Conservation (phyloP, 1,140 invertebrate genomes). For the Trypoxylus dichotomus region DNA sequence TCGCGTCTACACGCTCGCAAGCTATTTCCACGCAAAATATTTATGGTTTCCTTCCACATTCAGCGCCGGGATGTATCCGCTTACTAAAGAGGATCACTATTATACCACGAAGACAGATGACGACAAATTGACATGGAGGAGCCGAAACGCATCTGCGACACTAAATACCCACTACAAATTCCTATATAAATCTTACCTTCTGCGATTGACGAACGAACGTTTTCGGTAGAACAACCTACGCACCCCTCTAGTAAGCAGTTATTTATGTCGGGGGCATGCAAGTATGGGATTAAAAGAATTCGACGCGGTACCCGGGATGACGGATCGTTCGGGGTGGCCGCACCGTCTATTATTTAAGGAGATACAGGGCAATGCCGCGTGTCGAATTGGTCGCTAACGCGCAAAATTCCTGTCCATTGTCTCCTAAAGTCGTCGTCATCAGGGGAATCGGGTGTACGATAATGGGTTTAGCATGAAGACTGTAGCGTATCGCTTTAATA, state of each 20-base stretch:
- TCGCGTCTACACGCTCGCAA: background rate
- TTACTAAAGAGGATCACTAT: background rate
- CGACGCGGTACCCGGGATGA: slow-evolving; percentile 39
- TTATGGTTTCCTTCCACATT: slow-evolving; percentile 1
- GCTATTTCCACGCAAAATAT: background rate
- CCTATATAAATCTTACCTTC: slow-evolving; percentile 10
- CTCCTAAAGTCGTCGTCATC: background rate
- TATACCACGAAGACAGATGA: slow-evolving; percentile 5
- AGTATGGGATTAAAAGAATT: slow-evolving; percentile 38
- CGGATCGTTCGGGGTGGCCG: slow-evolving; percentile 39
- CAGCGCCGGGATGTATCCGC: background rate
- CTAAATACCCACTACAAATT: slow-evolving; percentile 16
- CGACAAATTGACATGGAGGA: slow-evolving; percentile 10
- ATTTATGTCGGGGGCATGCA: slow-evolving; percentile 21
- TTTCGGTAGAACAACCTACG: slow-evolving; percentile 7
- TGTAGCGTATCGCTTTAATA: no score
- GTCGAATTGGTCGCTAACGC: background rate
- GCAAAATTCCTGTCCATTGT: slow-evolving; percentile 4
- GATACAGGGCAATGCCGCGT: background rate
- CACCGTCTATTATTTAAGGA: slow-evolving; percentile 17
- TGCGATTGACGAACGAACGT: slow-evolving; percentile 18
- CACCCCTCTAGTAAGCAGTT: slow-evolving; percentile 8
- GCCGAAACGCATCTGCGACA: slow-evolving; percentile 6
- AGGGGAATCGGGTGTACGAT: background rate
- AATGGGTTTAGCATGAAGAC: no score